Evolutionary conservation across 1,140 invertebrate species (phyloP).

Genomic region (Lordiphosa collinella): DNA sequence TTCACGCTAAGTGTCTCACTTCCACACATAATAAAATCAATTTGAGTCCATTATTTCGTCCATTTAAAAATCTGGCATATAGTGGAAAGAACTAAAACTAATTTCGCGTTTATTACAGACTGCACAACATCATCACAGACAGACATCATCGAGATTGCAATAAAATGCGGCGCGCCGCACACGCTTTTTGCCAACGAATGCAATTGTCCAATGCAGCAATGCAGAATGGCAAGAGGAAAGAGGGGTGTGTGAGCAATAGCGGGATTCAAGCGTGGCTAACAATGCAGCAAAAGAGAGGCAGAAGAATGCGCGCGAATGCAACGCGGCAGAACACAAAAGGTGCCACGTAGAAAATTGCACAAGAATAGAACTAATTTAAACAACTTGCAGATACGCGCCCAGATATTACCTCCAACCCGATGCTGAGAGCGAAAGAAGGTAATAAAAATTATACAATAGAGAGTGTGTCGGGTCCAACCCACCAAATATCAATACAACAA

Average conservation of each 20-base stretch:
- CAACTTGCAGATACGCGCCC: slow-evolving; percentile 59
- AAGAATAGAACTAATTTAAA: slow-evolving; percentile 76
- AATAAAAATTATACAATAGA: slow-evolving; percentile 66
- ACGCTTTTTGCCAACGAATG: slow-evolving; percentile 34
- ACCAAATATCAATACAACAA: slow-evolving; percentile 27
- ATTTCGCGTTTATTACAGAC: slow-evolving; percentile 53
- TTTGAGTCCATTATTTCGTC: slow-evolving; percentile 32
- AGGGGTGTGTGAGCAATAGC: neutral
- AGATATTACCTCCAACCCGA: slow-evolving; percentile 5
- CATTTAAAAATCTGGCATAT: slow-evolving; percentile 35
- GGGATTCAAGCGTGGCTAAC: slow-evolving; percentile 31
- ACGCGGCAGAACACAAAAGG: slow-evolving; percentile 49
- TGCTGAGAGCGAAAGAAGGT: slow-evolving; percentile 19
- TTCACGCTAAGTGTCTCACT: slow-evolving; percentile 27
- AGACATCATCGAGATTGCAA: slow-evolving; percentile 12
- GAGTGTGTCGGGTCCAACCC: neutral
- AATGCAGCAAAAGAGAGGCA: slow-evolving; percentile 25
- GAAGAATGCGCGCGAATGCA: slow-evolving; percentile 31
- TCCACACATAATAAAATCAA: slow-evolving; percentile 57
- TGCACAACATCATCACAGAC: slow-evolving; percentile 53
- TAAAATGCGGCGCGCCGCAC: slow-evolving; percentile 3
- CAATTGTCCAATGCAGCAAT: slow-evolving; percentile 42
- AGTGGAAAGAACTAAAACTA: slow-evolving; percentile 48
- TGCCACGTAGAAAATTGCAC: slow-evolving; percentile 73
- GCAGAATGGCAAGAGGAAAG: neutral